A percentile compares a stretch with the other conserved stretches of the same genome.
Conservation (phyloP, 2,113 vertebrate species). For the Saguinus imperator region DNA sequence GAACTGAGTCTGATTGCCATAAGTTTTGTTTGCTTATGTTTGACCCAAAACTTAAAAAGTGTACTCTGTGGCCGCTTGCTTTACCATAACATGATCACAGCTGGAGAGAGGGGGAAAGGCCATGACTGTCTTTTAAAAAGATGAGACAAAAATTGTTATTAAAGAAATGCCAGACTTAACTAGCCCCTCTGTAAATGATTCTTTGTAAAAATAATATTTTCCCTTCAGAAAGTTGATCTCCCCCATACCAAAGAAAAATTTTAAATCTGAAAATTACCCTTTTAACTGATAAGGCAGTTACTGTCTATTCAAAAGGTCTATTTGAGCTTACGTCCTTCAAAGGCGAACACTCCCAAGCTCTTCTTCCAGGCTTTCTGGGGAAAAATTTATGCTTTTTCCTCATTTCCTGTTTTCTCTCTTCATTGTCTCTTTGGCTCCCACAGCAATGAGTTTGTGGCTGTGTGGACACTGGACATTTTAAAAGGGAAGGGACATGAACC, state of each 20-base stretch:
- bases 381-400: not conserved
- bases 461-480: not conserved
- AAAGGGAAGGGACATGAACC: not conserved
- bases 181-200: slow-evolving; percentile 49
- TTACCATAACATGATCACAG: not conserved
- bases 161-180: not conserved
- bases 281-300: not conserved
- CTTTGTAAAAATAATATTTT: slow-evolving; percentile 43
- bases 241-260: slow-evolving; percentile 31
- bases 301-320: not conserved
- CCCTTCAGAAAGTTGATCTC: slow-evolving; percentile 49
- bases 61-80: not conserved
- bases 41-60: not conserved
- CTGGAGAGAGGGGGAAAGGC: not conserved
- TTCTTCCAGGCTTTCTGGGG: not conserved
- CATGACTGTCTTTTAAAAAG: not conserved
- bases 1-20: not conserved
- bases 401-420: not conserved
- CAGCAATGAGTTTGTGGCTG: not conserved
- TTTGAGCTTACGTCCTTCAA: not conserved
- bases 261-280: slow-evolving; percentile 48
- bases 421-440: not conserved
- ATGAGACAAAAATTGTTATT: slow-evolving; percentile 8
- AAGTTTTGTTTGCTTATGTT: not conserved
- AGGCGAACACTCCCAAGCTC: not conserved